Evolutionary conservation across 2,113 vertebrate genomes (phyloP).

Genomic region (Hypocryptadius cinnamomeus): DNA sequence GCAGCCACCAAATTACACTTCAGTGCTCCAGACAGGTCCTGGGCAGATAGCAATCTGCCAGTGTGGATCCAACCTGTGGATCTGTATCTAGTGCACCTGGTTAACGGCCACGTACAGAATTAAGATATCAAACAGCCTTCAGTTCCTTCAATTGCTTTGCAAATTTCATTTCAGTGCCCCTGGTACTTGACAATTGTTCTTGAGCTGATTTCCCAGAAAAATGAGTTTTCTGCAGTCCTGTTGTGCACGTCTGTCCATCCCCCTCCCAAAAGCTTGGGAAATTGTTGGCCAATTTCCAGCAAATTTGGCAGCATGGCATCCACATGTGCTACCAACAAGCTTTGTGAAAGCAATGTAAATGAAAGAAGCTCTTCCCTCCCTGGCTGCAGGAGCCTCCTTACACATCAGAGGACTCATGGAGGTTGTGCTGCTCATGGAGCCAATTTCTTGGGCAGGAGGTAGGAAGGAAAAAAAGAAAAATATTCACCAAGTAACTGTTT

Average conservation of each 20-base stretch:
- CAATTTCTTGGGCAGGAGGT: background rate
- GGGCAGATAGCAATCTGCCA: background rate
- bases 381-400: background rate
- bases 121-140: background rate
- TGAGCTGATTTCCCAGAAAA: background rate
- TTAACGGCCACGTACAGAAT: background rate
- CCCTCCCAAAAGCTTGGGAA: background rate
- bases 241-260: background rate
- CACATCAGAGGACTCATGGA: rapidly evolving
- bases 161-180: background rate
- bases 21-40: background rate
- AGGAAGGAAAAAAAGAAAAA: background rate
- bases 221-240: background rate
- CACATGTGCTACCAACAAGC: background rate
- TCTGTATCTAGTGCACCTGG: background rate
- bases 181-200: background rate
- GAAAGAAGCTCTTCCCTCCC: background rate
- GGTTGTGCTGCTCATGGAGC: background rate
- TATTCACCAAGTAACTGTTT: background rate
- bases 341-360: background rate
- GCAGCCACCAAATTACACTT: background rate
- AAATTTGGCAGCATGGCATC: background rate
- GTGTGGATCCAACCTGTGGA: background rate
- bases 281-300: background rate
- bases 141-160: background rate